Evolutionary conservation across 2,797 vertebrate genomes (phyloP), one percentile per base, ranked within the genome.

Genomic region (Kryptopterus vitreolus): DNA sequence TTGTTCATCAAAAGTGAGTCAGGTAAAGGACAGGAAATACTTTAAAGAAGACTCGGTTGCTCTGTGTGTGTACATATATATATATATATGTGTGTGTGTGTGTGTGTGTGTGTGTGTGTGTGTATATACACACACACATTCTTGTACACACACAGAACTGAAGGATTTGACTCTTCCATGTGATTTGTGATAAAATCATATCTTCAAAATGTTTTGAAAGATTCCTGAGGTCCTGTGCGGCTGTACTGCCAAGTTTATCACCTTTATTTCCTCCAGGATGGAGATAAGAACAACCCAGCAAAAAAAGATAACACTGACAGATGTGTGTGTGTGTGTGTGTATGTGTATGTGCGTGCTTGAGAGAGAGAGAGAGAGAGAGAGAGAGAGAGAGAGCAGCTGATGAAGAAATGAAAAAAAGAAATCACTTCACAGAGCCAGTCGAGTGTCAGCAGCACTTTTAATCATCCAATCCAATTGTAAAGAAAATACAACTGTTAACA

Each of bases 201-300:
- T 18, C 12, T 66, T 13, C 24, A 8, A 68, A 68, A 68, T 9
- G 55, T 3, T 8, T 9, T n/a, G 10, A 55, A 35, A 53, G 69
- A 55, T n/a, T 12, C 31, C 70, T 3, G 12, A 35, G 22, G 12
- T 73, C 70, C 70, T 57, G 70, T 0, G n/a, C 29, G 6, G 29
- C 13, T 9, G 1, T 73, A 52, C 50, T 38, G 70, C 70, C 52
- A 73, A 73, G 22, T 73, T 73, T 57, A 86, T 76, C 75, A 65
- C 58, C 58, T 77, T 33, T 26, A 77, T 63, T 52, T 89, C 87
- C 86, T 89, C 78, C 87, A 84, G 85, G 61, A 76, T 57, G 73
- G 46, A 35, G 88, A 89, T 86, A 89, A 89, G 79, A 77, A 88
- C 26, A 33, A 20, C 24, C 77, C 84, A 80, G 43, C 76, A 77